phyloP scores from a whole-genome alignment of 2,888 invertebrate species.

The Ophion costatus region DNA sequence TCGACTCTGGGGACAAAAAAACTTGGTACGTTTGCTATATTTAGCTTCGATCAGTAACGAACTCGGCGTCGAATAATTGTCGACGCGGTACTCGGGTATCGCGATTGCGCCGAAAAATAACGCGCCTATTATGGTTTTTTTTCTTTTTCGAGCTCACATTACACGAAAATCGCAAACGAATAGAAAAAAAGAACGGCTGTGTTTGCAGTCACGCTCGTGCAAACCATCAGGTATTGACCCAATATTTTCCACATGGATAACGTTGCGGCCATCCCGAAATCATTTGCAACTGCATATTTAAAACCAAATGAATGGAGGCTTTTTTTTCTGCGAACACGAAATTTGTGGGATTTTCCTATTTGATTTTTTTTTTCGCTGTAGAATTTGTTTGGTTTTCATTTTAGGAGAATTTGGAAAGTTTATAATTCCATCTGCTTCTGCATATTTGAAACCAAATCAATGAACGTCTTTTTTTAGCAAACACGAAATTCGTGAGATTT shows the following conservation, averaged over 20 bases:
- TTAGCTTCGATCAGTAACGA: neutral
- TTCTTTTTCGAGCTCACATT: neutral
- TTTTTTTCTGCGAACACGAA: neutral
- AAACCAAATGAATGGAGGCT: neutral
- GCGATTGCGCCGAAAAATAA: neutral
- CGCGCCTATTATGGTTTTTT: neutral
- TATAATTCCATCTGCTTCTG: neutral
- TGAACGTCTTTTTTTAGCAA: neutral
- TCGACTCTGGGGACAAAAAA: neutral
- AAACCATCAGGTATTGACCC: neutral
- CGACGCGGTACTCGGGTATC: neutral
- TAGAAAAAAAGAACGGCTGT: neutral
- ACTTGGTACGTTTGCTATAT: neutral
- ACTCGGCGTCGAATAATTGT: neutral
- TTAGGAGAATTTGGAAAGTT: neutral
- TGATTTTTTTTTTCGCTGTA: neutral
- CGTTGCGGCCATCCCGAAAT: neutral
- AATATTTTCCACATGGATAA: neutral
- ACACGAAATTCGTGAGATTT: neutral
- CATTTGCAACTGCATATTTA: neutral
- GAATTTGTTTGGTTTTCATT: neutral
- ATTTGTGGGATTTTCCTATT: neutral
- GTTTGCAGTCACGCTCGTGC: neutral
- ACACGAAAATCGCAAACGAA: neutral
- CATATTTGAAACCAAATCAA: neutral